Percentiles rank a stretch among this genome's conserved stretches.
Conservation (phyloP, 53 echinoderm and acorn worm genomes). For the Pentamera pediparva region DNA sequence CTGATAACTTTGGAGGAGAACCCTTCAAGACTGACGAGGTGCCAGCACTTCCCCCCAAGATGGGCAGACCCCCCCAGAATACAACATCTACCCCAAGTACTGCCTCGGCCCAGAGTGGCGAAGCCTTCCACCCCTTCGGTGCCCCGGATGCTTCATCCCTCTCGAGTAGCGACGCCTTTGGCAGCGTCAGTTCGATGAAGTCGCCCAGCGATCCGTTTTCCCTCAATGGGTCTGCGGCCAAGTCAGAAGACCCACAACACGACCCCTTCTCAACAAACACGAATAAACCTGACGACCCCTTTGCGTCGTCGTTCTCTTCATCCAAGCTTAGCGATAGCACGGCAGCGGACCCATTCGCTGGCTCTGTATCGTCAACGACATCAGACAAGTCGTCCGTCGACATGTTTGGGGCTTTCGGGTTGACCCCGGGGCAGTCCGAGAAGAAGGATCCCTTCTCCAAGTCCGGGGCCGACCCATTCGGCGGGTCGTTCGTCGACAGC, state of each 20-base stretch:
- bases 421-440: conserved; percentile 7
- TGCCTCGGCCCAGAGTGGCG: conserved; percentile 40
- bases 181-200: conserved; percentile 15
- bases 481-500: conserved; percentile 26
- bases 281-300: conserved; percentile 34
- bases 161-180: conserved; percentile 58
- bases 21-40: conserved; percentile 74
- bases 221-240: conserved; percentile 41
- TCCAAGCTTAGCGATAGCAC: not conserved
- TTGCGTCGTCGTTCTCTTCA: conserved; percentile 11
- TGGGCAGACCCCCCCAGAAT: conserved; percentile 34
- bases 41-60: conserved; percentile 93
- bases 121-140: conserved; percentile 69
- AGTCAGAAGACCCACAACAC: conserved; percentile 21
- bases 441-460: conserved; percentile 26
- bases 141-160: conserved; percentile 34
- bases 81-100: conserved; percentile 56
- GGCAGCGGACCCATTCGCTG: conserved; percentile 15
- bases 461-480: conserved; percentile 44
- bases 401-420: conserved; percentile 25
- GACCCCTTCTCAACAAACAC: conserved; percentile 57
- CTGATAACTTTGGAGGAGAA: conserved; percentile 80
- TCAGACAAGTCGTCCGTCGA: conserved; percentile 6
- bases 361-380: not conserved
- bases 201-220: conserved; percentile 63